Conservation (phyloP, 2,888 invertebrate species). For the Cabera pusaria region DNA sequence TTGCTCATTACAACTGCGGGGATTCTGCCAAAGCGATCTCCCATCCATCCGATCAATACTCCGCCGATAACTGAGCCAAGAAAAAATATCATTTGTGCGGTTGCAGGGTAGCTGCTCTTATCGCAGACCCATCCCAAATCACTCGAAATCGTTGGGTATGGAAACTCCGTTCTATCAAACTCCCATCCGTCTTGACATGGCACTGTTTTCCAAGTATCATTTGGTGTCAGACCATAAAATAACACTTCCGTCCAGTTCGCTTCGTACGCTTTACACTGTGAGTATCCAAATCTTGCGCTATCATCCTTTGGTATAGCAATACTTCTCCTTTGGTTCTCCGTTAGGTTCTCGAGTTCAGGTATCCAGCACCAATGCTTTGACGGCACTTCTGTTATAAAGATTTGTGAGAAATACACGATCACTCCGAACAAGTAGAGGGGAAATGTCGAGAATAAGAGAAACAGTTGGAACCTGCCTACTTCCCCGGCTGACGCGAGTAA, state of each 20-base stretch:
- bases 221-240: slow-evolving; percentile 34
- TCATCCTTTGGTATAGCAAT: slow-evolving; percentile 39
- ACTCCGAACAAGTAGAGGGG: slow-evolving; percentile 43
- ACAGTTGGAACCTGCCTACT: slow-evolving; percentile 39
- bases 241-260: slow-evolving; percentile 57
- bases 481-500: slow-evolving; percentile 42
- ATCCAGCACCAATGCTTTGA: slow-evolving; percentile 46
- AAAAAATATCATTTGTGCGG: slow-evolving; percentile 59
- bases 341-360: slow-evolving; percentile 41
- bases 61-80: slow-evolving; percentile 57
- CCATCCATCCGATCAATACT: slow-evolving; percentile 53
- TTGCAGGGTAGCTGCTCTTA: slow-evolving; percentile 56
- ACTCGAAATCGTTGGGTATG: slow-evolving; percentile 59
- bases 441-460: slow-evolving; percentile 38
- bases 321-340: slow-evolving; percentile 34
- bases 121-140: slow-evolving; percentile 62
- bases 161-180: slow-evolving; percentile 57
- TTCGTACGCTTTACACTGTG: slow-evolving; percentile 47
- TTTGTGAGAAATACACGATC: slow-evolving; percentile 38
- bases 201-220: slow-evolving; percentile 45
- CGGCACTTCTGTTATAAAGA: slow-evolving; percentile 43
- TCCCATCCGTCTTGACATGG: slow-evolving; percentile 61
- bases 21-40: slow-evolving; percentile 58
- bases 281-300: slow-evolving; percentile 47
- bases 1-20: slow-evolving; percentile 49